These are phyloP conservation scores for Sericinus montela DNA, from an alignment of 2,888 invertebrate genomes.

Conservation along the genomic window DNA sequence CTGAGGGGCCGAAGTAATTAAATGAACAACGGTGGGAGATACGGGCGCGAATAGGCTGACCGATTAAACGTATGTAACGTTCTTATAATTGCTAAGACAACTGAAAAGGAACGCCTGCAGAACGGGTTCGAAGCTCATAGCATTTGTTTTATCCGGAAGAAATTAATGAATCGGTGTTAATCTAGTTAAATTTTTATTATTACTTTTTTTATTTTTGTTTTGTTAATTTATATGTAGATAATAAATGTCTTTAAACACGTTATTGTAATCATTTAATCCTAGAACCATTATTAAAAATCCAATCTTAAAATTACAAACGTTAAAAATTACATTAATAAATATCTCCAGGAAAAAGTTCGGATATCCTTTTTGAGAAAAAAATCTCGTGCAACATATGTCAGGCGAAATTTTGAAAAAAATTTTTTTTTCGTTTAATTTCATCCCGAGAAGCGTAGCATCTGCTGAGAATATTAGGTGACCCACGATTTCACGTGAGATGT, in stretches of 20 bases:
- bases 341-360: conserved; percentile 43
- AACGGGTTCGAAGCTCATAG: not conserved
- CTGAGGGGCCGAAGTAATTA: conserved; percentile 42
- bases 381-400: conserved; percentile 44
- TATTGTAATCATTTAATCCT: too few relatives aligned
- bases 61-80: conserved; percentile 29
- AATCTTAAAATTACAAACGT: too few relatives aligned
- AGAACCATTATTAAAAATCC: too few relatives aligned
- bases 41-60: conserved; percentile 33
- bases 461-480: conserved; percentile 67
- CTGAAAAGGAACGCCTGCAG: conserved; percentile 14
- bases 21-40: conserved; percentile 37
- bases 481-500: conserved; percentile 47
- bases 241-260: too few relatives aligned
- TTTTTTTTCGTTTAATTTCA: conserved; percentile 36
- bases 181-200: too few relatives aligned
- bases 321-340: not conserved
- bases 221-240: too few relatives aligned
- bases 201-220: too few relatives aligned
- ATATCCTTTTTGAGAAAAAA: conserved; percentile 43
- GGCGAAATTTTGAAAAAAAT: conserved; percentile 36
- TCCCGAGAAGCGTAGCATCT: conserved; percentile 53
- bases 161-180: too few relatives aligned
- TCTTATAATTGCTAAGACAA: conserved; percentile 10
- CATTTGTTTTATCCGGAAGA: not conserved